Percentiles rank a stretch among this genome's conserved stretches.
Evolutionary conservation across 2,797 vertebrate genomes (phyloP).

Genomic region (Ctenosaura bakeri): DNA sequence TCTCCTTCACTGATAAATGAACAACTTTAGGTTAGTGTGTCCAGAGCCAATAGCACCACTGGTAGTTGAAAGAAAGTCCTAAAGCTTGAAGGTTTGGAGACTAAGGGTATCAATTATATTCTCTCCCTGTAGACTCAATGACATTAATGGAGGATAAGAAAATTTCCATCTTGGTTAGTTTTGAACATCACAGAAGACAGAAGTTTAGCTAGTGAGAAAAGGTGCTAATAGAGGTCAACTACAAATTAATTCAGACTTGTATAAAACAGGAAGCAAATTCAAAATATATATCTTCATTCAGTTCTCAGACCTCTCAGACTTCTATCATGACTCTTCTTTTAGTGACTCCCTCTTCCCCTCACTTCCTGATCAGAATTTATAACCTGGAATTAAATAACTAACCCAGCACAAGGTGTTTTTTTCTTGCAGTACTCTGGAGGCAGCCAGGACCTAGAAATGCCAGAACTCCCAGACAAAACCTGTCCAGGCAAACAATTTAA

Average conservation of each 20-base stretch:
- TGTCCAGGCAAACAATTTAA: background rate
- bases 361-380: constrained; percentile 26
- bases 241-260: background rate
- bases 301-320: background rate
- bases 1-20: background rate
- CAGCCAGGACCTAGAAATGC: background rate
- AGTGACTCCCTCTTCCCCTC: background rate
- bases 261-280: constrained; percentile 42
- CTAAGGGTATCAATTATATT: constrained; percentile 1
- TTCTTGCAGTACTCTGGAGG: background rate
- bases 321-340: constrained; percentile 1
- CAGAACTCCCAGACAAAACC: constrained; percentile 4
- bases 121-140: constrained; percentile 12
- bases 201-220: background rate
- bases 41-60: background rate
- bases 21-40: background rate
- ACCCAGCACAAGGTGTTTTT: background rate
- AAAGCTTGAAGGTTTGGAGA: background rate
- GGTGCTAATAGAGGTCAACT: background rate
- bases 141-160: constrained; percentile 34
- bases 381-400: background rate
- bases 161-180: constrained; percentile 27
- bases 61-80: background rate
- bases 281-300: constrained; percentile 42
- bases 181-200: constrained; percentile 6